Evolutionary conservation across 2,797 vertebrate species (phyloP).

Genomic region (Spondyliosoma cantharus): DNA sequence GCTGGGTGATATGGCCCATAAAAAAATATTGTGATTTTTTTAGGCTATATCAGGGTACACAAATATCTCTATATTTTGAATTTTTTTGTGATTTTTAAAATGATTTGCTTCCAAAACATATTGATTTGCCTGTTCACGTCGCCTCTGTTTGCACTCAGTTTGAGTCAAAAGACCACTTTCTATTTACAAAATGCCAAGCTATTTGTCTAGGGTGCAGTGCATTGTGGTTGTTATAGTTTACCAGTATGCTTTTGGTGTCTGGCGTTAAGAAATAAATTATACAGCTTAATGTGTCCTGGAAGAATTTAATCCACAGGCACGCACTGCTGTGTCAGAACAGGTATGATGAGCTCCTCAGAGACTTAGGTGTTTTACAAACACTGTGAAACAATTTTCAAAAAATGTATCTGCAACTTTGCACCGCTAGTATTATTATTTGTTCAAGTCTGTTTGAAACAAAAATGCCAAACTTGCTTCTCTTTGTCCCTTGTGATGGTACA

Average conservation of each 20-base stretch:
- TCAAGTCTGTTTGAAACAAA: neutral
- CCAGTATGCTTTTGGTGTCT: conserved; percentile 8
- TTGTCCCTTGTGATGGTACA: neutral
- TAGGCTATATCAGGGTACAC: too few species aligned
- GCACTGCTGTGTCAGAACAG: neutral
- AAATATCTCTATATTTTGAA: too few species aligned
- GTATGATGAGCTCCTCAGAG: neutral
- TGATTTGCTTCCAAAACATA: neutral
- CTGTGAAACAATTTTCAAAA: neutral
- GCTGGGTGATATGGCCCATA: too few species aligned
- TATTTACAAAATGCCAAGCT: neutral
- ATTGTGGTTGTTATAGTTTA: conserved; percentile 26
- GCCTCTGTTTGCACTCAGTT: neutral
- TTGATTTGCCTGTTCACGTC: neutral
- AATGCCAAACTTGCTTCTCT: neutral
- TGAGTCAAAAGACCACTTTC: conserved; percentile 2
- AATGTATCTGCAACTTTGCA: neutral
- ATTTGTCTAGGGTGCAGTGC: neutral
- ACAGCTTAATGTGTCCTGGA: neutral
- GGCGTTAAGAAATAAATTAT: neutral
- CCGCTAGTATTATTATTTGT: neutral
- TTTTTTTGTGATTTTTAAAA: neutral
- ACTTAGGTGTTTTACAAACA: neutral
- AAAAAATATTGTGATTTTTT: too few species aligned
- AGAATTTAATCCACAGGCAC: neutral